Evolutionary conservation across 2,113 vertebrate species (phyloP).

Genomic region (Blennius ocellaris): DNA sequence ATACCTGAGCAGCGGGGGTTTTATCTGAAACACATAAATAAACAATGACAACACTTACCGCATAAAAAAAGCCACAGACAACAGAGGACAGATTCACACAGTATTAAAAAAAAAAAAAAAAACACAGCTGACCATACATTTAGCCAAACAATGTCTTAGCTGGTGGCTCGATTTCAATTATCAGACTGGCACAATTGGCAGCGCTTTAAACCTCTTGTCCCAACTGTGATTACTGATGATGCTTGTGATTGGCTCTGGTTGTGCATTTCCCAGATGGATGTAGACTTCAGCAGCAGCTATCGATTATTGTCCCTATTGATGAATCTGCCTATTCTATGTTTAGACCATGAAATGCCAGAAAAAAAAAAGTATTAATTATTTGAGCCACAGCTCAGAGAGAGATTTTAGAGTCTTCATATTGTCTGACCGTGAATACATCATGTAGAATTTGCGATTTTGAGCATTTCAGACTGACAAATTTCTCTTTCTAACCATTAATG

Average conservation of each 20-base stretch:
- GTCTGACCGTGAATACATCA: no score
- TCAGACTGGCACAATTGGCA: slow-evolving; percentile 74
- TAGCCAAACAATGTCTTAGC: slow-evolving; percentile 69
- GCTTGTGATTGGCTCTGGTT: slow-evolving; percentile 39
- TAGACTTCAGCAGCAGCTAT: slow-evolving; percentile 30
- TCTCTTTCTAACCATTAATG: no score
- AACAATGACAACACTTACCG: slow-evolving; percentile 58
- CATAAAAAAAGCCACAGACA: slow-evolving; percentile 55
- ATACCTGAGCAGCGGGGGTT: slow-evolving; percentile 65
- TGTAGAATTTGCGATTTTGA: no score
- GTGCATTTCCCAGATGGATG: slow-evolving; percentile 59
- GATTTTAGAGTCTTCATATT: slow-evolving; percentile 4
- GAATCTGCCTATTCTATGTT: slow-evolving; percentile 27
- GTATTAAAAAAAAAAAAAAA: no score
- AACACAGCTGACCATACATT: slow-evolving; percentile 67
- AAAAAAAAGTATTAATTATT: slow-evolving; percentile 9
- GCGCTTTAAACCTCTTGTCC: slow-evolving; percentile 59
- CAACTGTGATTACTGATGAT: slow-evolving; percentile 48
- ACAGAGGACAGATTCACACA: slow-evolving; percentile 67
- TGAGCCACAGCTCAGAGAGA: slow-evolving; percentile 4
- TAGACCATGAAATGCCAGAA: slow-evolving; percentile 22
- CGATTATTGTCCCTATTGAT: slow-evolving; percentile 36
- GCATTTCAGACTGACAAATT: no score
- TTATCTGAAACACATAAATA: slow-evolving; percentile 47
- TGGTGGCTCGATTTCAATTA: slow-evolving; percentile 69